Evolutionary conservation across 2,113 vertebrate genomes (phyloP), one percentile per base, ranked within the genome.

Genomic region (Sylvietta virens): DNA sequence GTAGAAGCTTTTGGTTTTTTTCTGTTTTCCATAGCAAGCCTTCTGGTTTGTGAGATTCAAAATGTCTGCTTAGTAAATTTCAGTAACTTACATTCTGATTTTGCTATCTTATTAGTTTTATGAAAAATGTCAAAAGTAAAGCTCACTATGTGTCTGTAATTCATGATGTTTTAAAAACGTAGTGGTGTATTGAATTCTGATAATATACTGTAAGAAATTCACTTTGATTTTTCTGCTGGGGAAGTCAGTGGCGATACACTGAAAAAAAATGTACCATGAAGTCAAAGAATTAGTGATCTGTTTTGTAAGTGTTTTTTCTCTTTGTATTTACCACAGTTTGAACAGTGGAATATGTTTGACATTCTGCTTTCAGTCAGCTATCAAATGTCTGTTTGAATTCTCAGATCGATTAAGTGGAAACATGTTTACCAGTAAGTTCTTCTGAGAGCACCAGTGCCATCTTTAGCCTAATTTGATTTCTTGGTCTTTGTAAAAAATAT

Each of bases 191-290:
- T 77, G 56, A 76, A n/a, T 3, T 9, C 17, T 26, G 47, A 31
- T 10, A 45, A 12, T 5, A 17, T 9, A 13, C 3, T 0, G 3
- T 45, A 19, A n/a, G n/a, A 48, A 42, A 50, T 37, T 50, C 8
- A 2, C 57, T 19, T 39, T 7, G 5, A 22, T 47, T 92, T 53
- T 62, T 31, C 45, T 44, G 56, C 65, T 21, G 35, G 45, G 40
- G 58, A 64, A 61, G 60, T 57, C 35, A 40, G 39, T 33, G 35
- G 44, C 0, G 7, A 47, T 67, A 76, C 39, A 50, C 26, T 78
- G 50, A 40, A 65, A 60, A 58, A 47, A 90, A 30, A 30, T 8
- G 5, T 35, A 13, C n/a, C 1, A 1, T 5, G 10, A n/a, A 69
- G 24, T 39, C 37, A 48, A 27, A 33, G 20, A 50, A 72, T 56